Evolutionary conservation across 2,113 vertebrate genomes (phyloP).

Genomic region (Todiramphus saurophagus): DNA sequence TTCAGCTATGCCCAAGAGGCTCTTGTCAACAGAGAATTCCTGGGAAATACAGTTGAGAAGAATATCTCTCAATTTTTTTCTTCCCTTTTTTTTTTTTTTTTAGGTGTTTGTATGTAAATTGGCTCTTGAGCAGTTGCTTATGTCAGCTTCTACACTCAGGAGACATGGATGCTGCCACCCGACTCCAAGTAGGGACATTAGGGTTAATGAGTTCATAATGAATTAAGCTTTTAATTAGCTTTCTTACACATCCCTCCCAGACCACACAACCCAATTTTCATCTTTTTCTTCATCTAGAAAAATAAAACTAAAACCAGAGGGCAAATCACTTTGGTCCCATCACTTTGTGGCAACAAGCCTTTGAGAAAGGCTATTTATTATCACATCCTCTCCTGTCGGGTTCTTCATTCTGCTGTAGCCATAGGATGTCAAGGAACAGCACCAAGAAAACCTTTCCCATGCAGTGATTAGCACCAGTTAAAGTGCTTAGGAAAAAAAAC

Average conservation of each 20-base stretch:
- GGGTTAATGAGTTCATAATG: conserved; percentile 8
- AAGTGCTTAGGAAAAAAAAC: not conserved
- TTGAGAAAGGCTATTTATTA: not conserved
- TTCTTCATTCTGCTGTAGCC: not conserved
- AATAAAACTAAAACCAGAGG: not conserved
- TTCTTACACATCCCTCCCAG: not conserved
- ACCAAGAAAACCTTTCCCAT: not conserved
- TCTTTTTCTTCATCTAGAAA: not conserved
- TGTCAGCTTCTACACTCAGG: not conserved
- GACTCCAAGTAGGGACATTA: not conserved
- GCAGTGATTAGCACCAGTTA: not conserved
- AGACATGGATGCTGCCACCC: not conserved
- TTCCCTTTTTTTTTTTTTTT: not conserved
- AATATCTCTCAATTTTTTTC: not conserved
- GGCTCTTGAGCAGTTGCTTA: not conserved
- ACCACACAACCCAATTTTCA: not conserved
- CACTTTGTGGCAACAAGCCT: not conserved
- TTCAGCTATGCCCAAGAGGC: not conserved
- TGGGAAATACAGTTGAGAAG: not conserved
- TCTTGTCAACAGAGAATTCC: not conserved
- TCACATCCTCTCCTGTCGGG: not conserved
- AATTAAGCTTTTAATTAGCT: conserved; percentile 17
- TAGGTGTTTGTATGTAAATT: not conserved
- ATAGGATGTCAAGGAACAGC: not conserved
- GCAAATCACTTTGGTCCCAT: not conserved